These are phyloP conservation scores for Camponotus vicinus DNA, from an alignment of 1,140 invertebrate species.

Conservation along the genomic window DNA sequence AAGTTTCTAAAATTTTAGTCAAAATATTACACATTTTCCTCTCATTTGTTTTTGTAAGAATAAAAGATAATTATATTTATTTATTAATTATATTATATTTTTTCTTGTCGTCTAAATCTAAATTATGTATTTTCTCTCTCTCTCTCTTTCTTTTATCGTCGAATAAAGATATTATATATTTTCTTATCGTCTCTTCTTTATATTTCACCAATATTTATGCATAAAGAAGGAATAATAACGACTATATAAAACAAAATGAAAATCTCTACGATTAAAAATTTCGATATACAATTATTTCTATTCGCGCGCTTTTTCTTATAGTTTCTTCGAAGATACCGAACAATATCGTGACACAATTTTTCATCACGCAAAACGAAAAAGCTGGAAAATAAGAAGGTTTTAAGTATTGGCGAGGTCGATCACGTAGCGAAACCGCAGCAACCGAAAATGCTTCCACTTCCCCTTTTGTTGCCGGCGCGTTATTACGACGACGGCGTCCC, in stretches of 20 bases:
- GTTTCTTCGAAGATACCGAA: background rate
- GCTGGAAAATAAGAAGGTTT: slow-evolving; percentile 26
- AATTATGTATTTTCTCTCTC: too few species aligned
- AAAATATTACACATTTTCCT: background rate
- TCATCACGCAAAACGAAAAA: slow-evolving; percentile 5
- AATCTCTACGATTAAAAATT: slow-evolving; percentile 4
- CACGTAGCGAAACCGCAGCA: slow-evolving; percentile 1
- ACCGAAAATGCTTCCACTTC: slow-evolving; percentile 28
- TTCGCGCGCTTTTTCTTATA: background rate
- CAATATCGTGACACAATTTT: slow-evolving; percentile 3
- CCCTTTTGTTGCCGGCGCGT: slow-evolving; percentile 55
- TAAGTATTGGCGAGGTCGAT: slow-evolving; percentile 49
- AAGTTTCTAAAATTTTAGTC: background rate
- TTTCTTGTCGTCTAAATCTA: too few species aligned
- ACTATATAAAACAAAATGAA: background rate
- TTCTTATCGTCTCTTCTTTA: background rate
- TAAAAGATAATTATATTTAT: background rate
- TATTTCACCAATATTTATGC: background rate
- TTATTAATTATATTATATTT: too few species aligned
- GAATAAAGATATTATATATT: background rate
- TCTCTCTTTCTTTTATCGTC: too few species aligned
- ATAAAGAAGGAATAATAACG: background rate
- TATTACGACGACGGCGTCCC: slow-evolving; percentile 59
- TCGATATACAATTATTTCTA: background rate
- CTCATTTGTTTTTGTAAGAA: background rate